Conservation (phyloP, 92 coral and sea anemone genomes). For the Actinostola sp. region DNA sequence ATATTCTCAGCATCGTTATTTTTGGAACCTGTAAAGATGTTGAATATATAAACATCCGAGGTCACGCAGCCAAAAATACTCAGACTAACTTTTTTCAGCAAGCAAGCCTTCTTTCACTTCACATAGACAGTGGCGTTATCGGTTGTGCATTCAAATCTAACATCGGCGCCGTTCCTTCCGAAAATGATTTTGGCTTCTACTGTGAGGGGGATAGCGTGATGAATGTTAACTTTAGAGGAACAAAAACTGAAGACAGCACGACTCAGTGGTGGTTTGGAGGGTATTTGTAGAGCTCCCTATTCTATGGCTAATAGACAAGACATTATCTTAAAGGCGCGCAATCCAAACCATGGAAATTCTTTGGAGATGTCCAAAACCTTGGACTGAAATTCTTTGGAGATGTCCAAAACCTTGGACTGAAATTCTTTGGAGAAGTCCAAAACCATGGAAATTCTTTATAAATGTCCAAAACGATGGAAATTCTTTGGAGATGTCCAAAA, state of each 20-base stretch:
- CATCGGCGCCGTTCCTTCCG: background rate
- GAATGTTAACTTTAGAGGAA: slow-evolving; percentile 16
- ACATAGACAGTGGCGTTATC: background rate
- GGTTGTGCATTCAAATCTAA: background rate
- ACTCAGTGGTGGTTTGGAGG: slow-evolving; percentile 26
- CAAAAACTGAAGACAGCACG: slow-evolving; percentile 12
- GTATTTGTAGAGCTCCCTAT: too few relatives aligned
- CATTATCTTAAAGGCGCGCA: too few relatives aligned
- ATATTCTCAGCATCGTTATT: background rate
- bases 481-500: too few relatives aligned
- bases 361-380: too few relatives aligned
- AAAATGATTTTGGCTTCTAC: slow-evolving; percentile 8
- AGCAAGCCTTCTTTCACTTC: background rate
- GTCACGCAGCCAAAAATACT: background rate
- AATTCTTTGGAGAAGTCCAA: too few relatives aligned
- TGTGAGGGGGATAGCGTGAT: background rate
- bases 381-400: too few relatives aligned
- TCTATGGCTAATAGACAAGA: too few relatives aligned
- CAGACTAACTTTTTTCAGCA: background rate
- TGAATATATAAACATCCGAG: slow-evolving; percentile 22
- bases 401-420: too few relatives aligned
- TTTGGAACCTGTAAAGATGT: slow-evolving; percentile 2
- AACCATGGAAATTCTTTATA: too few relatives aligned
- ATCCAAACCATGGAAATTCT: too few relatives aligned
- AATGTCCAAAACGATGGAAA: too few relatives aligned